Percentiles rank a stretch among this genome's conserved stretches.
phyloP scores from a whole-genome alignment of 2,888 invertebrate species.

The Leptopilina drosophilae region DNA sequence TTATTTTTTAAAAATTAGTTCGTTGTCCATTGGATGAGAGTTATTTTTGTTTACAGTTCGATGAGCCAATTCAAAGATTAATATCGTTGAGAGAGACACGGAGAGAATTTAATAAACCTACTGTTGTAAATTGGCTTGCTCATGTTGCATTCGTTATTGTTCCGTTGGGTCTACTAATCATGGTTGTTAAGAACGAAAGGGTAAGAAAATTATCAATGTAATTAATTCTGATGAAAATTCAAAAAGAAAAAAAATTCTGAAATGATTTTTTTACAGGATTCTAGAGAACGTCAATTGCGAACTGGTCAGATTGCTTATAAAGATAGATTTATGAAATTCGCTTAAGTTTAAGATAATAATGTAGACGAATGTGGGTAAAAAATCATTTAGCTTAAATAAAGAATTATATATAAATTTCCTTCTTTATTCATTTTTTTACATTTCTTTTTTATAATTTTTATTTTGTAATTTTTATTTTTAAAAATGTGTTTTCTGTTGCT shows the following conservation, averaged over 20 bases:
- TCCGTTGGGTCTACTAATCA: constrained; percentile 80
- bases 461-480: too few species aligned
- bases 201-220: constrained; percentile 58
- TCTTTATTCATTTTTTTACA: too few species aligned
- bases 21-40: background rate
- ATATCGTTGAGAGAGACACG: constrained; percentile 84
- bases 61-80: constrained; percentile 86
- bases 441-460: too few species aligned
- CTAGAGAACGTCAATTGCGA: constrained; percentile 80
- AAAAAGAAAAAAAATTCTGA: too few species aligned
- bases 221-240: too few species aligned
- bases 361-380: constrained; percentile 3
- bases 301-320: constrained; percentile 87
- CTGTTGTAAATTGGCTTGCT: constrained; percentile 79
- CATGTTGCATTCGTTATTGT: constrained; percentile 75
- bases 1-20: background rate
- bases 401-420: background rate
- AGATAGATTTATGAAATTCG: constrained; percentile 85
- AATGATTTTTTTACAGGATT: constrained; percentile 67
- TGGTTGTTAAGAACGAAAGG: constrained; percentile 79
- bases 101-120: constrained; percentile 84
- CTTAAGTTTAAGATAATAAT: constrained; percentile 74
- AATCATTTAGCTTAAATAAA: constrained; percentile 13
- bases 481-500: too few species aligned
- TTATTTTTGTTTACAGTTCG: constrained; percentile 82